Percentiles rank a stretch among this genome's conserved stretches.
Conservation (phyloP, 2,888 invertebrate genomes). For the Gymnocheta viridis region DNA sequence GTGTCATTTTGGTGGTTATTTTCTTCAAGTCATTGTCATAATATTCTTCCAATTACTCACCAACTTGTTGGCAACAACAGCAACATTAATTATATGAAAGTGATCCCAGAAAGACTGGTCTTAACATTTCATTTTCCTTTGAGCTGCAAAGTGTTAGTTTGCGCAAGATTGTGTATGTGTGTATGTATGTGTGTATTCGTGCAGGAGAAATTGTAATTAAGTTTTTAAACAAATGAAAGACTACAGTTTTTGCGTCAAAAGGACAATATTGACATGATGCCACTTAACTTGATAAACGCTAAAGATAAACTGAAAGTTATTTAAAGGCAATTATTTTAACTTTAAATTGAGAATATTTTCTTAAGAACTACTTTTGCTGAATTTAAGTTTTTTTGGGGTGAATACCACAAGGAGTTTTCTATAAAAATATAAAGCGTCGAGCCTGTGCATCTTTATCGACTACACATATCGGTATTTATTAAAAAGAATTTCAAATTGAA, state of each 20-base stretch:
- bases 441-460: no score
- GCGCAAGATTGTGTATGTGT: neutral
- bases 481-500: no score
- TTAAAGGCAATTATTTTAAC: neutral
- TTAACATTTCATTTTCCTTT: conserved; percentile 3
- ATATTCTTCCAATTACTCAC: neutral
- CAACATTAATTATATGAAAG: conserved; percentile 38
- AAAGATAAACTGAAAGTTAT: neutral
- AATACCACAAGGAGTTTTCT: no score
- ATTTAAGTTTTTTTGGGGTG: no score
- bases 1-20: neutral
- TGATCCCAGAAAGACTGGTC: conserved; percentile 17
- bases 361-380: neutral
- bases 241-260: conserved; percentile 1
- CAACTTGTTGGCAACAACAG: conserved; percentile 5
- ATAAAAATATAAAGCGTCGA: no score
- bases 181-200: no score
- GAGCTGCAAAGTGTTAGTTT: neutral
- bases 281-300: neutral
- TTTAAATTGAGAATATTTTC: neutral
- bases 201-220: conserved; percentile 20
- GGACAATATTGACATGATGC: conserved; percentile 22
- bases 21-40: neutral
- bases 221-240: conserved; percentile 34
- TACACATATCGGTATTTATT: no score